Percentiles rank a stretch among this genome's conserved stretches.
phyloP scores from a whole-genome alignment of 2,797 vertebrate genomes.

The Sebastes glaucus region DNA sequence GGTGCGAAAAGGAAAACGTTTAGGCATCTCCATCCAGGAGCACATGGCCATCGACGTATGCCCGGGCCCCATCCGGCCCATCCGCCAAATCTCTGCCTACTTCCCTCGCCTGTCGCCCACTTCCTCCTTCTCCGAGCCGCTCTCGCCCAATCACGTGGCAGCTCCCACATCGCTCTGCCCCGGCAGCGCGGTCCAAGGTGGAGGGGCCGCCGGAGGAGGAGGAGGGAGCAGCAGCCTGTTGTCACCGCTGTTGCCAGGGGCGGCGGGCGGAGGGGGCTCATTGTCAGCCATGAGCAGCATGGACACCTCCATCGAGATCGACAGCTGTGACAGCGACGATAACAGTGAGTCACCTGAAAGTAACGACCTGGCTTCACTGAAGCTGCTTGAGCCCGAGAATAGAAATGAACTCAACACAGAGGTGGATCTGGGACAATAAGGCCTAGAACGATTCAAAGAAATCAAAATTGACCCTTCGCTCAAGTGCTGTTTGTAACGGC shows the following conservation, averaged over 20 bases:
- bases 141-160: conserved; percentile 65
- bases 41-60: conserved; percentile 90
- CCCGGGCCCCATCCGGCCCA: conserved; percentile 87
- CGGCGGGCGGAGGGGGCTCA: conserved; percentile 70
- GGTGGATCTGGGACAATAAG: background rate
- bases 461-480: background rate
- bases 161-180: conserved; percentile 62
- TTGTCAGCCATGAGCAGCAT: conserved; percentile 84
- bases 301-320: conserved; percentile 86
- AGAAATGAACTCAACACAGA: background rate
- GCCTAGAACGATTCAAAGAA: background rate
- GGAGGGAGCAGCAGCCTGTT: conserved; percentile 63
- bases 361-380: conserved; percentile 1
- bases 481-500: too few relatives aligned
- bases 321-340: conserved; percentile 87
- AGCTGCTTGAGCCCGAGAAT: background rate
- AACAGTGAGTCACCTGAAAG: conserved; percentile 80
- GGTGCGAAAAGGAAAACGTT: conserved; percentile 78
- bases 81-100: conserved; percentile 87
- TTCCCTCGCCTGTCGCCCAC: conserved; percentile 86
- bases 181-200: conserved; percentile 34
- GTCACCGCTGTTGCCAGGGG: conserved; percentile 76
- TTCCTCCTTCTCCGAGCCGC: conserved; percentile 76
- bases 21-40: conserved; percentile 88
- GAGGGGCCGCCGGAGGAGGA: conserved; percentile 35